phyloP scores from a whole-genome alignment of 92 coral and sea anemone genomes.

The Phymanthus crucifer region DNA sequence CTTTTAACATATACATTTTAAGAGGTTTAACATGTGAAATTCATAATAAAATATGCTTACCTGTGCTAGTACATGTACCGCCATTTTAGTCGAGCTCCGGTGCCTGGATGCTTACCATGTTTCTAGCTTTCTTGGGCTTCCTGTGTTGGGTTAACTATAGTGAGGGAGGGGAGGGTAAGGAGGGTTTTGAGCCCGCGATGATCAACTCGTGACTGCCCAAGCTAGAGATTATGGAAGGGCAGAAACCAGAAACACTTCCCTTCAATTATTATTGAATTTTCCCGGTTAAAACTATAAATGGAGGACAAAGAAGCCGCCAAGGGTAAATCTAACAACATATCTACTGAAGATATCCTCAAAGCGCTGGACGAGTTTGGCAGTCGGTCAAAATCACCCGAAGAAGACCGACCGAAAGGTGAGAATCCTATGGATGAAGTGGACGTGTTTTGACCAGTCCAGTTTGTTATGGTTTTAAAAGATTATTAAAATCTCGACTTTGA shows the following conservation, averaged over 20 bases:
- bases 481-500: neutral
- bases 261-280: neutral
- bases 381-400: constrained; percentile 45
- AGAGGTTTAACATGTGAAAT: too few species aligned
- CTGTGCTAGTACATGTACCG: too few species aligned
- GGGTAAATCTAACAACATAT: constrained; percentile 26
- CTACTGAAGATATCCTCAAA: constrained; percentile 59
- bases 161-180: constrained; percentile 14
- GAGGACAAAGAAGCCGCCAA: constrained; percentile 34
- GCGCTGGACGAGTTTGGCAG: constrained; percentile 56
- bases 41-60: too few species aligned
- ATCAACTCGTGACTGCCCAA: constrained; percentile 11
- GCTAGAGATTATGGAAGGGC: neutral
- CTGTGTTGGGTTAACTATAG: neutral
- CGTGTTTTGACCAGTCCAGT: neutral
- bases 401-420: constrained; percentile 19
- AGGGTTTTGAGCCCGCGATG: constrained; percentile 3
- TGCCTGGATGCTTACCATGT: too few species aligned
- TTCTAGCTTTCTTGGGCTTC: too few species aligned
- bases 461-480: neutral
- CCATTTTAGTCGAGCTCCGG: too few species aligned
- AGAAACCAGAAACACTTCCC: neutral
- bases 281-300: constrained; percentile 30
- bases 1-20: too few species aligned
- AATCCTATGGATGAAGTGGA: neutral